phyloP scores from a whole-genome alignment of 2,113 vertebrate genomes.

The Campylomormyrus numenius region DNA sequence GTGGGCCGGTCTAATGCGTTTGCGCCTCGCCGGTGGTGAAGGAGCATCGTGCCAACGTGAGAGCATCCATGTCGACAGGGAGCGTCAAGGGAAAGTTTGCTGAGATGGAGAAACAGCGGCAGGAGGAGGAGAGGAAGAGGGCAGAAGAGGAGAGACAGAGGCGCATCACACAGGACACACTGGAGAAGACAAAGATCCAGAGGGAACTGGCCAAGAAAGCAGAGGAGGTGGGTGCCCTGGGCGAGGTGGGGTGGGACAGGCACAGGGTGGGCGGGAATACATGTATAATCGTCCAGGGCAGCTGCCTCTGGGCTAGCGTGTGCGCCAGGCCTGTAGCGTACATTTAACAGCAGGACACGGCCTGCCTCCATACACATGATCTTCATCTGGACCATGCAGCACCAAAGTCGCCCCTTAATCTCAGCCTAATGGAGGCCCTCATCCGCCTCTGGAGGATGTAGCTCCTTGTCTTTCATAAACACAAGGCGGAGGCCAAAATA shows the following conservation, averaged over 20 bases:
- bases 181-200: conserved; percentile 91
- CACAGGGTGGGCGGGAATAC: background rate
- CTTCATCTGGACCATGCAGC: background rate
- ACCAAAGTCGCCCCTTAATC: background rate
- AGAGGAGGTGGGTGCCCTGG: conserved; percentile 63
- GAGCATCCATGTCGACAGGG: conserved; percentile 57
- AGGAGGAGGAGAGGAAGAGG: conserved; percentile 81
- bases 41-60: conserved; percentile 12
- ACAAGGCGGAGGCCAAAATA: background rate
- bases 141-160: conserved; percentile 83
- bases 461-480: background rate
- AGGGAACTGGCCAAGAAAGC: conserved; percentile 87
- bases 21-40: background rate
- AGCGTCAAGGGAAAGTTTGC: conserved; percentile 96
- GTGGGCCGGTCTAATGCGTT: background rate
- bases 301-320: background rate
- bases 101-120: conserved; percentile 94
- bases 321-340: background rate
- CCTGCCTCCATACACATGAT: background rate
- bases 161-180: conserved; percentile 78
- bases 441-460: background rate
- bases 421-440: background rate
- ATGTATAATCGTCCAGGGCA: background rate
- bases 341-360: background rate
- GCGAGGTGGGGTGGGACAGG: background rate